Evolutionary conservation across 2,113 vertebrate species (phyloP), one percentile per base, ranked within the genome.

Genomic region (Candoia aspera): DNA sequence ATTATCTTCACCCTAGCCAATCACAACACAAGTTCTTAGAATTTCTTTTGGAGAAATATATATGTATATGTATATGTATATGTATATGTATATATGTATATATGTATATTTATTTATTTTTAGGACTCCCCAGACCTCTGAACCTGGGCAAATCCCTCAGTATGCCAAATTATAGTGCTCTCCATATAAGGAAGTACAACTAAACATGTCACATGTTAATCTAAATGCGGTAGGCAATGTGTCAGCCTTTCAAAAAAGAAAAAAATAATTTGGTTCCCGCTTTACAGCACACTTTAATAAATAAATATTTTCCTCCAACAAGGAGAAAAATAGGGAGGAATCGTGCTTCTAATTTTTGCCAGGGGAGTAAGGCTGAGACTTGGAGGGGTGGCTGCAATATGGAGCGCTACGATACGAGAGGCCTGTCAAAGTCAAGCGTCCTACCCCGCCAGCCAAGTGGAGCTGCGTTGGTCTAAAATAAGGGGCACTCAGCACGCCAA

Each of bases 141-240:
- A 97, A 97, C 97, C 97, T 98, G 97, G 26, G 97, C 97, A 96
- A 95, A 94, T 96, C 95, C 84, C 95, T 94, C 92, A 92, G 96
- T 94, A 96, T 96, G 97, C 97, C 97, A 97, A 97, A 97, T 97
- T 91, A 95, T 97, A 95, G 97, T 95, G 86, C 96, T 94, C 95
- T 96, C 98, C 98, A 98, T 98, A 98, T 98, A 98, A 98, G 98
- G 98, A 96, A 96, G 97, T 95, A 92, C 97, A 95, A 98, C 98
- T 98, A 98, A 98, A 98, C 98, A 98, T 98, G 98, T 98, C 98
- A 97, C 97, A 97, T 97, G 97, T 98, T 79, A 97, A 98, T 98
- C 98, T 97, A 98, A 97, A 98, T 97, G 97, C 93, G 96, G 96
- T 95, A 95, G 97, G 95, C 97, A 96, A 95, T 96, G 89, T 97